Base-by-base conservation (phyloP, 2,888 invertebrate species). In the Pandemis cinnamomeana region DNA sequence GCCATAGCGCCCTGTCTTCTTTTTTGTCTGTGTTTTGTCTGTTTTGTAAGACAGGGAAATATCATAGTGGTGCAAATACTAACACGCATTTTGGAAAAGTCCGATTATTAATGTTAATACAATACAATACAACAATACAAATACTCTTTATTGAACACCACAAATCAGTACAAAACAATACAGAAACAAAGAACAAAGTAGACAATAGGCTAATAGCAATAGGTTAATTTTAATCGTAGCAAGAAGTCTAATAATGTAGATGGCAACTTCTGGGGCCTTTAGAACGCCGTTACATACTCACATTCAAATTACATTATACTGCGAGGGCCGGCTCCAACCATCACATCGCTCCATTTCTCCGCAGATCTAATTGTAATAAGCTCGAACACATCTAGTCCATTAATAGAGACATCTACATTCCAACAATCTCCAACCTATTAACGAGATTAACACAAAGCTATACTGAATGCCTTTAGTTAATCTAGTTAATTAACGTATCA, bases 331-430 rank as follows among this genome's bases (percentile, higher is more conserved):
- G 60, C 5, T 11, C 36, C 11, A 10, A 60, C 11, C 53, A 15
- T 36, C 11, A 20, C 48, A 8, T 46, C 67, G 44, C 20, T 36
- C 42, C 10, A 42, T 15, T 27, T 4, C 61, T 48, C 64, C 68
- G 7, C 64, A 58, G 72, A 68, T 64, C 69, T 69, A 69, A 64
- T 64, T 64, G 41, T 64, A 72, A 51, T 68, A 51, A 67, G 27
- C 48, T 68, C n/a, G 58, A 69, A 69, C 63, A 69, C 51, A 69
- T 58, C 73, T 51, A 66, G 27, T 53, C 69, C 51, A 70, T 73
- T 73, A 68, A 72, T 70, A 73, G 60, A 70, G 60, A 69, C 42
- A 70, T 61, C 63, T 51, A 64, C 41, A 64, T 36, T 58, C 67
- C 27, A 27, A 58, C 58, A 58, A 58, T 58, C 15, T 55, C 15